A percentile compares a stretch with the other conserved stretches of the same genome.
Evolutionary conservation across 2,113 vertebrate genomes (phyloP).

Genomic region (Pagrus major): DNA sequence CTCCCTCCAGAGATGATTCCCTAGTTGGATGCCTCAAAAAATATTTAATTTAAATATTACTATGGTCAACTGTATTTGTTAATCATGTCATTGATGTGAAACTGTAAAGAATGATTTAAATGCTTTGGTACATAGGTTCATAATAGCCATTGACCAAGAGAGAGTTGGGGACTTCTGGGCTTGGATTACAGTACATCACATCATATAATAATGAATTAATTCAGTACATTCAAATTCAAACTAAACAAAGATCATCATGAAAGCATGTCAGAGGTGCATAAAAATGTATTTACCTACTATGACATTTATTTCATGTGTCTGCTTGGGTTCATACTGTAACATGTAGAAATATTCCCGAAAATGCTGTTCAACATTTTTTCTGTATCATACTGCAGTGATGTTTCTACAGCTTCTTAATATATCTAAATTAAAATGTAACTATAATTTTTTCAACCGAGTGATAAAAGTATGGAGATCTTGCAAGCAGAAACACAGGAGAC

Average conservation of each 20-base stretch:
- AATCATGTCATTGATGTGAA: background rate
- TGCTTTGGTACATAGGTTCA: background rate
- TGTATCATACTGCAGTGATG: no score
- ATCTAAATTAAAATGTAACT: background rate
- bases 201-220: background rate
- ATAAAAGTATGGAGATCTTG: conserved; percentile 70
- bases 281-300: background rate
- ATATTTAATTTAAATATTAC: background rate
- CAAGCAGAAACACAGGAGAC: conserved; percentile 42
- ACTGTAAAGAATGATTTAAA: background rate
- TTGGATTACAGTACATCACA: background rate
- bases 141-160: background rate
- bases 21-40: background rate
- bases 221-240: background rate
- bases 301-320: no score
- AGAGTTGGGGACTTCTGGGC: background rate
- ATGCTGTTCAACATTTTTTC: no score
- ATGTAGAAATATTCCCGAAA: no score
- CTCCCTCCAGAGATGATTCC: background rate
- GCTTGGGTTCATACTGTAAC: background rate
- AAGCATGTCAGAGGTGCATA: background rate
- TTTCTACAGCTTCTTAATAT: background rate
- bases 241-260: background rate
- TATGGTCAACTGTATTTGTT: background rate
- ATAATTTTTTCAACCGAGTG: conserved; percentile 38